Base-by-base conservation (phyloP, 1,140 invertebrate species). In the Papilio glaucus region DNA sequence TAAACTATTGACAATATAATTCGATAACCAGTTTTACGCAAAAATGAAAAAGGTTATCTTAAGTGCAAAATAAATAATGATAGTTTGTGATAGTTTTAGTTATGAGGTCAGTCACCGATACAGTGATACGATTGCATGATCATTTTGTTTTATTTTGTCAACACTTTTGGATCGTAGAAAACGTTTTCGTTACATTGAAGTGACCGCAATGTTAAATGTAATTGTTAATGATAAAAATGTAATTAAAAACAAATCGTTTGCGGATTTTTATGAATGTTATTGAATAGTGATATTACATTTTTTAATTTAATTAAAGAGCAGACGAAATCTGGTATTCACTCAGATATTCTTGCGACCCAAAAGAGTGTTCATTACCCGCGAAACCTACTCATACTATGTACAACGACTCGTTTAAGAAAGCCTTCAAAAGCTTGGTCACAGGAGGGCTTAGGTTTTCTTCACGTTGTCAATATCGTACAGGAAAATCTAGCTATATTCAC, bases 11-110 rank as follows among this genome's bases (percentile, higher is more conserved):
- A 49, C 45, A 21, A 7, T 45, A 4, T 49, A 21, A 4, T 57
- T 57, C 24, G 49, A 57, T 57, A 57, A 13, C 49, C 49, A 57
- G 49, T 24, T 57, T 57, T 57, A 57, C 49, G 49, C 21, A 57
- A 57, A 57, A 45, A 18, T 18, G n/a, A 45, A 45, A 57, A 57
- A 57, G 49, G 49, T 57, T 57, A 57, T 57, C 49, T 57, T 57
- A 10, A 13, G 49, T 24, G 49, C 49, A 57, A 57, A 57, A 57
- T 57, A 57, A 57, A 57, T 21, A 57, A 26, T 57, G 49, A 57
- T 57, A 57, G 24, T 57, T 57, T 24, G 21, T 9, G 49, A 57
- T 57, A 57, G 49, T 57, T 26, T 57, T 57, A 57, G 10, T 57
- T 57, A 24, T 57, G 49, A 57, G 49, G 49, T 57, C 49, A 57